Conservation (phyloP, 2,797 vertebrate genomes). For the Eulemur rubriventer region DNA sequence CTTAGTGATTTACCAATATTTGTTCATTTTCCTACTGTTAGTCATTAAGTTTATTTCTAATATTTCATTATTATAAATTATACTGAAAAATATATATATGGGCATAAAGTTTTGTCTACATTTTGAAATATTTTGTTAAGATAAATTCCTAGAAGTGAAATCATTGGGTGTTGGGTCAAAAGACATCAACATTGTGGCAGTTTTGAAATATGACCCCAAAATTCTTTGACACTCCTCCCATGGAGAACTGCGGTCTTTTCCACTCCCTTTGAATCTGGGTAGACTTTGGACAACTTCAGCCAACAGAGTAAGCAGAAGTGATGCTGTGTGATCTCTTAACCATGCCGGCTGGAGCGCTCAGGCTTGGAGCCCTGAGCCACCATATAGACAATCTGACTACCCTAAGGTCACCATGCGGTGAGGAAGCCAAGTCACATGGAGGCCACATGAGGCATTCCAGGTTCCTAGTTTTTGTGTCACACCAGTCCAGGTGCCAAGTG, state of each 20-base stretch:
- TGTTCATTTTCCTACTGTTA: neutral
- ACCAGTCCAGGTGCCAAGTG: neutral
- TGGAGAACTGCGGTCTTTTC: neutral
- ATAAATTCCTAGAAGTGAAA: neutral
- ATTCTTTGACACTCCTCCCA: neutral
- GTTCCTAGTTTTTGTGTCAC: neutral
- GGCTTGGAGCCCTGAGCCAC: neutral
- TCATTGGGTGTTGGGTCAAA: neutral
- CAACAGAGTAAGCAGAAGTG: neutral
- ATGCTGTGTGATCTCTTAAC: neutral
- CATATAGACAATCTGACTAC: neutral
- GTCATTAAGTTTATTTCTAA: neutral
- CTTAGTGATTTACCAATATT: neutral
- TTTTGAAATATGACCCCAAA: neutral
- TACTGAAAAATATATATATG: neutral
- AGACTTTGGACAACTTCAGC: neutral
- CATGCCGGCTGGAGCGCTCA: too few species aligned
- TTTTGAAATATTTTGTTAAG: slow-evolving; percentile 5
- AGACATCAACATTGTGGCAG: neutral
- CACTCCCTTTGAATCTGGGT: neutral
- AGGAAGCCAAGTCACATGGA: neutral
- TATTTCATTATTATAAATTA: neutral
- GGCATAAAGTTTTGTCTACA: neutral
- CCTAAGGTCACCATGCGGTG: neutral
- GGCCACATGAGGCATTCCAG: neutral